These are phyloP conservation scores for Benthochromis sp. DNA, from an alignment of 2,113 vertebrate genomes.

Conservation along the genomic window DNA sequence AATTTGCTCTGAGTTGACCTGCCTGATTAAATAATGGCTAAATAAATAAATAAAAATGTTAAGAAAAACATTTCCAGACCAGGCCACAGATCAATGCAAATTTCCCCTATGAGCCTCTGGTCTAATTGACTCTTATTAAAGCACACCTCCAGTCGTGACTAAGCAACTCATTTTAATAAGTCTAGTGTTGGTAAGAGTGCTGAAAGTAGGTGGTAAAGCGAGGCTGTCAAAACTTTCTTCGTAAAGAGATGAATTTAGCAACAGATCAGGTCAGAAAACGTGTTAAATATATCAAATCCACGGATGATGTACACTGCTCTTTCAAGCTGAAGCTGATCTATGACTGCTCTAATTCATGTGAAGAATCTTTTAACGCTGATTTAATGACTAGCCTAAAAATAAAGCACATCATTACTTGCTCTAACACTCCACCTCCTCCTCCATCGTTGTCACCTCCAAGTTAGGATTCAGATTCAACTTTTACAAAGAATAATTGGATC, in stretches of 20 bases:
- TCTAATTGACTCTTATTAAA: conserved; percentile 53
- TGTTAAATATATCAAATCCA: neutral
- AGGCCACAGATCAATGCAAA: conserved; percentile 46
- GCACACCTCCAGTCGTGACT: neutral
- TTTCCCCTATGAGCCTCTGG: conserved; percentile 22
- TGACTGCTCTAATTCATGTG: neutral
- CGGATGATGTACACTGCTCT: neutral
- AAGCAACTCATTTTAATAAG: conserved; percentile 31
- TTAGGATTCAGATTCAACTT: neutral
- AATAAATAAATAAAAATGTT: conserved; percentile 38
- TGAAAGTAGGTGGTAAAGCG: neutral
- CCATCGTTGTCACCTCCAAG: neutral
- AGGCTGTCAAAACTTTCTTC: neutral
- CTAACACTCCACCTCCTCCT: neutral
- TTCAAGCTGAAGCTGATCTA: neutral
- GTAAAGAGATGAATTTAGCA: neutral
- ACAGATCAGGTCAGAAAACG: neutral
- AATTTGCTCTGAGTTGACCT: conserved; percentile 8
- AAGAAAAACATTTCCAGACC: conserved; percentile 35
- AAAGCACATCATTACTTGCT: neutral
- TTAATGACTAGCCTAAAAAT: conserved; percentile 1
- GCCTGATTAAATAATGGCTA: conserved; percentile 25
- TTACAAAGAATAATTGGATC: neutral
- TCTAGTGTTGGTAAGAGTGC: neutral
- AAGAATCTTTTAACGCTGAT: neutral